A percentile compares a stretch with the other conserved stretches of the same genome.
These are phyloP conservation scores for Colaptes auratus DNA, from an alignment of 2,113 vertebrate species.

Conservation along the genomic window DNA sequence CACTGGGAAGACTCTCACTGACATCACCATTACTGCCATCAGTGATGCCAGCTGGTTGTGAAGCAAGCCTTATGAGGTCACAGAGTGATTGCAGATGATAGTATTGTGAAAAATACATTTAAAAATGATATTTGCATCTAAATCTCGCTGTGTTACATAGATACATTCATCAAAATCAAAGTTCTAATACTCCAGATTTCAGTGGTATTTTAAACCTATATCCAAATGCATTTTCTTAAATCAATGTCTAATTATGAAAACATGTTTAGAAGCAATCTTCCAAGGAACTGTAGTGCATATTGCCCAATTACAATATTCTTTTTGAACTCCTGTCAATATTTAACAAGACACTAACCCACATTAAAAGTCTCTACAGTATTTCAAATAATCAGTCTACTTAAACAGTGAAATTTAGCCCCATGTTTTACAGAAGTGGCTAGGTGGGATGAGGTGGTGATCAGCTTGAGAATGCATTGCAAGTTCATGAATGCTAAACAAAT, in stretches of 20 bases:
- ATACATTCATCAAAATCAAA: neutral
- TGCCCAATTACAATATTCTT: neutral
- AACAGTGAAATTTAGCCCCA: neutral
- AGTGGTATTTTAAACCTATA: neutral
- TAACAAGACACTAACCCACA: neutral
- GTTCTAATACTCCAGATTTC: neutral
- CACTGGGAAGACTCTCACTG: rapidly evolving
- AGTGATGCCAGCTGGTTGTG: neutral
- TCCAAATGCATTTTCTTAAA: neutral
- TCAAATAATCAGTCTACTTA: neutral
- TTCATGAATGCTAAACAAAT: neutral
- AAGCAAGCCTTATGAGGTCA: neutral
- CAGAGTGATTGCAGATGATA: neutral
- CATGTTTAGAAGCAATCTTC: neutral
- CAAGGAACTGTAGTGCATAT: neutral
- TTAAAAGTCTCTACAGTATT: neutral
- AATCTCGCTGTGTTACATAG: neutral
- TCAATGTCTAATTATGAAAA: neutral
- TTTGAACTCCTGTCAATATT: neutral
- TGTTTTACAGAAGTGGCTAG: neutral
- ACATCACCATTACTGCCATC: neutral
- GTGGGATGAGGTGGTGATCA: neutral
- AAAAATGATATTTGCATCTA: neutral
- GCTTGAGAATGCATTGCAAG: neutral
- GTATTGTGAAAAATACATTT: neutral